Percentiles rank a stretch among this genome's conserved stretches.
Evolutionary conservation across 2,888 invertebrate species (phyloP).

Genomic region (Epistrophe eligans): DNA sequence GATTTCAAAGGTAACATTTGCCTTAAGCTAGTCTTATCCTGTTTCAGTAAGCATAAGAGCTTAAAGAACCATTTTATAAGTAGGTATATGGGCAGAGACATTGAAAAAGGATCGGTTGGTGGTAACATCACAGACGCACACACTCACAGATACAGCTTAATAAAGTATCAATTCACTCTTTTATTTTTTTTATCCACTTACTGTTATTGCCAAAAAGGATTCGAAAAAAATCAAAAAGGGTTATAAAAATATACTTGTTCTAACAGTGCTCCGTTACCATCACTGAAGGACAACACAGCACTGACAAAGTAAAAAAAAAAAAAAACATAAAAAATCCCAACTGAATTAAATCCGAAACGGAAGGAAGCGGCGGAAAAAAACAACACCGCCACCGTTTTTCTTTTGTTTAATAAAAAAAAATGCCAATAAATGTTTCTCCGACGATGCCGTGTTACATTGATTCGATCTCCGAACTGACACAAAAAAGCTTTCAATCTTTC

Average conservation of each 20-base stretch:
- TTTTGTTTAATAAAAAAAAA: slow-evolving; percentile 12
- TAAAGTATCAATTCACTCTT: slow-evolving; percentile 35
- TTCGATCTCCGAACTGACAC: slow-evolving; percentile 40
- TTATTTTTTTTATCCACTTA: slow-evolving; percentile 24
- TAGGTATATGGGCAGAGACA: too few relatives aligned
- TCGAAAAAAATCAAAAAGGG: neutral
- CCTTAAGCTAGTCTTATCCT: slow-evolving; percentile 33
- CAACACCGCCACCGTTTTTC: slow-evolving; percentile 5
- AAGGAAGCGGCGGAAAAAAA: slow-evolving; percentile 21
- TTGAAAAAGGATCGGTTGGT: slow-evolving; percentile 21
- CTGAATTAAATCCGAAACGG: slow-evolving; percentile 7
- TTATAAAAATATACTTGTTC: slow-evolving; percentile 9
- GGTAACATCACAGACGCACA: neutral
- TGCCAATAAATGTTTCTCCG: slow-evolving; percentile 25
- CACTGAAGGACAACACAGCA: slow-evolving; percentile 16
- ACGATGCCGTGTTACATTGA: slow-evolving; percentile 35
- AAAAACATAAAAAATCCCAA: slow-evolving; percentile 5
- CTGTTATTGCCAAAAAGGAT: slow-evolving; percentile 39
- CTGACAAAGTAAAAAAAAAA: slow-evolving; percentile 27
- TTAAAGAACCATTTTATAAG: neutral
- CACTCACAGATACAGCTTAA: slow-evolving; percentile 4
- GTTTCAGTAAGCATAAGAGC: neutral
- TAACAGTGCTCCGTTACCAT: neutral
- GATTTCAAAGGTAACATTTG: slow-evolving; percentile 29
- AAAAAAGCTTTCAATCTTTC: slow-evolving; percentile 12